These are phyloP conservation scores for Malaclemys terrapin DNA, from an alignment of 2,113 vertebrate genomes.

Conservation along the genomic window DNA sequence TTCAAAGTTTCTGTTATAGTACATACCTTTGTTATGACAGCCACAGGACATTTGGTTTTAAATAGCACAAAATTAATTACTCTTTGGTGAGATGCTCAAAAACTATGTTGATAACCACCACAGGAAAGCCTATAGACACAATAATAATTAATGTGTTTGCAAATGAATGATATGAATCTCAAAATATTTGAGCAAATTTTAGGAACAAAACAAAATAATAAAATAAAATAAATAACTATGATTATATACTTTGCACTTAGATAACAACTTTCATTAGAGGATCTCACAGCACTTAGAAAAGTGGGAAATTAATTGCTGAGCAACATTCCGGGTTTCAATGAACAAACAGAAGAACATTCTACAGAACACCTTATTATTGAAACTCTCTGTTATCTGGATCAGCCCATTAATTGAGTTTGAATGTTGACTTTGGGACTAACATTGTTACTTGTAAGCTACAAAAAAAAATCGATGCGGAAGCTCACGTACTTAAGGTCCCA, in stretches of 20 bases:
- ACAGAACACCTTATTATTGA: rapidly evolving
- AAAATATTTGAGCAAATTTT: not conserved
- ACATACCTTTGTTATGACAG: not conserved
- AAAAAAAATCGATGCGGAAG: not conserved
- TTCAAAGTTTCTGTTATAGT: not conserved
- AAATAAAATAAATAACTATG: not conserved
- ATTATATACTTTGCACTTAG: not conserved
- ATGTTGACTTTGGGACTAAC: not conserved
- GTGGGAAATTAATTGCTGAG: not conserved
- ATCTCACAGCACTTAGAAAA: rapidly evolving
- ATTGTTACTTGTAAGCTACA: not conserved
- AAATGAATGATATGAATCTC: not conserved
- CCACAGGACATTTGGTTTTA: not conserved
- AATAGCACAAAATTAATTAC: not conserved
- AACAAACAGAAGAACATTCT: not conserved
- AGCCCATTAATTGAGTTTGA: not conserved
- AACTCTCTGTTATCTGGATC: not conserved
- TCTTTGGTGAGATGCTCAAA: not conserved
- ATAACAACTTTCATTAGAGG: not conserved
- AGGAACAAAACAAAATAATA: not conserved
- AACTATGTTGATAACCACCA: not conserved
- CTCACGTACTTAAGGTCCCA: not conserved
- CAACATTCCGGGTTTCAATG: not conserved
- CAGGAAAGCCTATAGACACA: not conserved
- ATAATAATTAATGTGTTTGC: not conserved